Evolutionary conservation across 1,140 invertebrate species (phyloP).

Genomic region (Bombus superbus): DNA sequence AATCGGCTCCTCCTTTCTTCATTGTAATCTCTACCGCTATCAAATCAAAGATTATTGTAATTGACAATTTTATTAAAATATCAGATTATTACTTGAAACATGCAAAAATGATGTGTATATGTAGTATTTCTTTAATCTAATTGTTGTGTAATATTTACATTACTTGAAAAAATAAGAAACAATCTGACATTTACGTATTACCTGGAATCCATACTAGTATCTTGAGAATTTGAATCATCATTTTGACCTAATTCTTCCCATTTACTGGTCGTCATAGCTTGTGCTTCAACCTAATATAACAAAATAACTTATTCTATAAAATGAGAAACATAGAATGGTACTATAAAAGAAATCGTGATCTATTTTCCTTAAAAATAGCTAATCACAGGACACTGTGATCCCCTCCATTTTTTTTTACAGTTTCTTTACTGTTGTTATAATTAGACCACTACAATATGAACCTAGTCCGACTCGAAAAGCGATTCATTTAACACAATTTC

Average conservation of each 20-base stretch:
- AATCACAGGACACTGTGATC: not conserved
- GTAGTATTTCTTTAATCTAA: not conserved
- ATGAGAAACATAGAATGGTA: not conserved
- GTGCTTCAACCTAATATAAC: conserved; percentile 88
- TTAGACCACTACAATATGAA: not conserved
- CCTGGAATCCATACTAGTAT: conserved; percentile 81
- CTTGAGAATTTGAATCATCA: conserved; percentile 81
- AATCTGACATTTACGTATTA: conserved; percentile 44
- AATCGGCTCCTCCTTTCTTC: conserved; percentile 93
- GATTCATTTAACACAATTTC: not conserved
- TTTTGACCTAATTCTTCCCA: conserved; percentile 90
- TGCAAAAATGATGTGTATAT: not conserved
- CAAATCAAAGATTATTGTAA: conserved; percentile 9
- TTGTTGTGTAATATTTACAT: not conserved
- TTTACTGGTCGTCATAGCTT: conserved; percentile 94
- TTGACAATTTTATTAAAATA: not conserved
- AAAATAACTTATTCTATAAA: conserved; percentile 4
- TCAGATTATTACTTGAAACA: not conserved
- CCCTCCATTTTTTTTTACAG: not conserved
- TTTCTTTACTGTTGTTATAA: not conserved
- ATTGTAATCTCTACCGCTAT: conserved; percentile 82
- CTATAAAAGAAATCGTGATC: not conserved
- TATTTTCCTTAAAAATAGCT: not conserved
- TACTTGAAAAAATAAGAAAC: too few relatives aligned
- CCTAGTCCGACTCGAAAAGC: not conserved